Evolutionary conservation across 1,140 invertebrate species (phyloP).

Genomic region (Habropoda laboriosa): DNA sequence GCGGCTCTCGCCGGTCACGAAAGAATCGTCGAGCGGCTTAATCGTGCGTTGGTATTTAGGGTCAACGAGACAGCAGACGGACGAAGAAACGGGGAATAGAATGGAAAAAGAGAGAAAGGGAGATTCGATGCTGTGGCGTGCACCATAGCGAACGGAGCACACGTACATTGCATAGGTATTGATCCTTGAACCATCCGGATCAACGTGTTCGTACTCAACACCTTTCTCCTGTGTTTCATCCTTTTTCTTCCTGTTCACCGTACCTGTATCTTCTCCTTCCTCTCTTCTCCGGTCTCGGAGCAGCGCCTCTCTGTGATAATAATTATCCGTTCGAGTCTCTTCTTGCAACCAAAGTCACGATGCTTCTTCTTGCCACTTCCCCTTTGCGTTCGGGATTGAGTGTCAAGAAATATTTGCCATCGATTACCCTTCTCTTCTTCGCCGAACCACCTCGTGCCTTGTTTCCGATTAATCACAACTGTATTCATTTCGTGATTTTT

Average conservation of each 20-base stretch:
- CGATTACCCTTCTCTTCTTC: conserved; percentile 31
- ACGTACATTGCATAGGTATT: conserved; percentile 10
- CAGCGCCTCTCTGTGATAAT: conserved; percentile 59
- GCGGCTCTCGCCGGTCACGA: conserved; percentile 49
- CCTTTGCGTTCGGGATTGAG: conserved; percentile 40
- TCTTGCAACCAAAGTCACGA: conserved; percentile 58
- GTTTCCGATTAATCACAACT: conserved; percentile 45
- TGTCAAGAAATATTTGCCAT: conserved; percentile 51
- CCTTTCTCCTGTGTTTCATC: conserved; percentile 61
- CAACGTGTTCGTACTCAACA: conserved; percentile 55
- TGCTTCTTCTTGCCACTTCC: conserved; percentile 50
- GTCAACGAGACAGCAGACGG: conserved; percentile 57
- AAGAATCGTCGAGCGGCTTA: conserved; percentile 59
- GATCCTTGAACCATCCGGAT: conserved; percentile 68
- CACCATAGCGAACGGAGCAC: conserved; percentile 7
- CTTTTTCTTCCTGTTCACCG: conserved; percentile 27
- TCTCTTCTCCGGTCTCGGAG: neutral
- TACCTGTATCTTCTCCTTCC: neutral
- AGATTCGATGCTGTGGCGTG: conserved; percentile 44
- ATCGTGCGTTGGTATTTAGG: conserved; percentile 68
- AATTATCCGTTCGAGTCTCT: conserved; percentile 57
- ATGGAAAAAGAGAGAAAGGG: conserved; percentile 39
- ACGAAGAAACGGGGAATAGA: conserved; percentile 26
- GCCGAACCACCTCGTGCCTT: neutral
- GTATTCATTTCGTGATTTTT: neutral